Evolutionary conservation across 2,113 vertebrate genomes (phyloP).

Genomic region (Microcebus lehilahytsara): DNA sequence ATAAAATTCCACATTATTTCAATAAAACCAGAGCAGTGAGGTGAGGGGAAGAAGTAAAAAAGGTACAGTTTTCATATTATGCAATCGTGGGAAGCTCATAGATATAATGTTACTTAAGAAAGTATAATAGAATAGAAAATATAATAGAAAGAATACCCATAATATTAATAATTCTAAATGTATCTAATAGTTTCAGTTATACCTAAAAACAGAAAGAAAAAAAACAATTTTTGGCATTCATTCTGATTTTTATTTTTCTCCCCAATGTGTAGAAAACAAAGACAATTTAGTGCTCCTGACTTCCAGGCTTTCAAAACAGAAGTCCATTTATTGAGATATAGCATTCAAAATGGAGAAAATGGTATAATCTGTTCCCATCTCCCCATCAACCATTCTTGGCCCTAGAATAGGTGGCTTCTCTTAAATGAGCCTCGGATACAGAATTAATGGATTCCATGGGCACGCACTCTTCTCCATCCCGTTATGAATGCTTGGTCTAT

Average conservation of each 20-base stretch:
- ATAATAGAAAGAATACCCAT: no score
- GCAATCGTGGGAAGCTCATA: background rate
- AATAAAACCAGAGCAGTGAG: slow-evolving; percentile 1
- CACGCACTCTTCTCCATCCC: background rate
- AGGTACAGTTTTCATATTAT: background rate
- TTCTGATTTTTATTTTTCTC: slow-evolving; percentile 23
- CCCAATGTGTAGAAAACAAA: background rate
- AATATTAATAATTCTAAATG: background rate
- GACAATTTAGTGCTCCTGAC: background rate
- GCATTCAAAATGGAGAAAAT: slow-evolving; percentile 11
- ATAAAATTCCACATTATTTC: slow-evolving; percentile 9
- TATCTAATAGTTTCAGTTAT: background rate
- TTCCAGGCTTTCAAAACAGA: background rate
- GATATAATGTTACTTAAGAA: background rate
- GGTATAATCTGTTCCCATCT: background rate
- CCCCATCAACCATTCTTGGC: background rate
- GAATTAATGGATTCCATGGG: background rate
- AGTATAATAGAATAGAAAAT: background rate
- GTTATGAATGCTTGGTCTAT: background rate
- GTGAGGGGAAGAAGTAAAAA: background rate
- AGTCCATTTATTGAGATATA: background rate
- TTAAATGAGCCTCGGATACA: background rate
- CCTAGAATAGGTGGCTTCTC: background rate
- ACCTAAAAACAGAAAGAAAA: background rate
- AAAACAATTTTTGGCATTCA: background rate